Conservation (phyloP, 2,113 vertebrate genomes). For the Butorides virescens region DNA sequence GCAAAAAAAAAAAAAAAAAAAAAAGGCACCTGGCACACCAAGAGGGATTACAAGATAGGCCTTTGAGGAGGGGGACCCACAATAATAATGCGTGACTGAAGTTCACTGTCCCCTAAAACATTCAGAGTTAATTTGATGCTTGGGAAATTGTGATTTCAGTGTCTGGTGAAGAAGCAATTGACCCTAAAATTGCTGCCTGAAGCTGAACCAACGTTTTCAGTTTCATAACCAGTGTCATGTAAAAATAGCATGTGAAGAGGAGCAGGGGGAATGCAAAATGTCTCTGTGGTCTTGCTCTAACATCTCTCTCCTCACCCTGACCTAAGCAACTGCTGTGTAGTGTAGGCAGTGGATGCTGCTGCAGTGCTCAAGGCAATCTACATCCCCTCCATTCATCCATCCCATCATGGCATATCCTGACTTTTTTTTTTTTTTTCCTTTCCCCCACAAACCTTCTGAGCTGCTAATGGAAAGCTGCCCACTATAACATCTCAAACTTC, state of each 20-base stretch:
- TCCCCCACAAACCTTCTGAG: neutral
- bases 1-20: neutral
- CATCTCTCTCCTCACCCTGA: neutral
- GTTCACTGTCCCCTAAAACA: neutral
- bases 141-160: constrained; percentile 51
- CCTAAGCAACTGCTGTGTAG: neutral
- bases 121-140: constrained; percentile 36
- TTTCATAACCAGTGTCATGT: constrained; percentile 4
- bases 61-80: neutral
- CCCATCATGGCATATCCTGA: neutral
- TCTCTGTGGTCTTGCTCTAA: neutral
- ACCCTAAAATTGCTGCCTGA: constrained; percentile 62
- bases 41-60: neutral
- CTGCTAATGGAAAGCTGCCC: neutral
- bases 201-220: constrained; percentile 31
- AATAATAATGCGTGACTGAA: neutral
- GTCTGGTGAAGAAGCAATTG: constrained; percentile 50
- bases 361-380: neutral
- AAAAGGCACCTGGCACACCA: neutral
- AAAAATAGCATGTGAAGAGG: neutral
- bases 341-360: neutral
- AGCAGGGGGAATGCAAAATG: neutral
- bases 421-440: too few species aligned
- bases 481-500: neutral
- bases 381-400: neutral